Percentiles rank a stretch among this genome's conserved stretches.
Evolutionary conservation across 2,888 invertebrate species (phyloP).

Genomic region (Drosophila buzzatii): DNA sequence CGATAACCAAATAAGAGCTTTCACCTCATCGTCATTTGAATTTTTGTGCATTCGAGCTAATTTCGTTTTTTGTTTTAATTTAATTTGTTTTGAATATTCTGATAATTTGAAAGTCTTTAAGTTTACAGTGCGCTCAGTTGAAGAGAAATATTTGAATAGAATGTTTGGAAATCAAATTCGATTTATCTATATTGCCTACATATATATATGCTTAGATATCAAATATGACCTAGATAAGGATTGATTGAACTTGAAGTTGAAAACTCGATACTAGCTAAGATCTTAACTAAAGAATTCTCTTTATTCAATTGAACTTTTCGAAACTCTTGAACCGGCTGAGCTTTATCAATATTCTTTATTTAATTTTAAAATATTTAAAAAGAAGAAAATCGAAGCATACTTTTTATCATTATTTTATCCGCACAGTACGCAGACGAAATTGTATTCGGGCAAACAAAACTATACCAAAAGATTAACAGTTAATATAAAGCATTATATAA

Average conservation of each 20-base stretch:
- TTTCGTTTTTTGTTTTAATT: background rate
- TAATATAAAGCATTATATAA: constrained; percentile 4
- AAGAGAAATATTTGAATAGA: background rate
- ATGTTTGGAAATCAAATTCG: background rate
- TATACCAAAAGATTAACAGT: constrained; percentile 19
- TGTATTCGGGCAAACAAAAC: constrained; percentile 7
- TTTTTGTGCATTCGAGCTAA: background rate
- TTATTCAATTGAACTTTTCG: background rate
- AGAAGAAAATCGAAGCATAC: background rate
- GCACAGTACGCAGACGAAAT: background rate
- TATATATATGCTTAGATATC: background rate
- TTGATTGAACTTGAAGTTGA: background rate
- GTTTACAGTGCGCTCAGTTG: background rate
- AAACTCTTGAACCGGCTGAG: background rate
- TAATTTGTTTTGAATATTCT: background rate
- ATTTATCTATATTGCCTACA: no score
- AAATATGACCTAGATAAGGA: background rate
- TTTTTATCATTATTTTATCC: background rate
- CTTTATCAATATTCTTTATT: constrained; percentile 4
- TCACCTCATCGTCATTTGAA: constrained; percentile 2
- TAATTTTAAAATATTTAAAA: background rate
- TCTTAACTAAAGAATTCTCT: background rate
- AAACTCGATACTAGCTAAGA: background rate
- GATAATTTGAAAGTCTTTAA: background rate
- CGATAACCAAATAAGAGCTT: constrained; percentile 75